Conservation (phyloP, 1,140 invertebrate species). For the Oryctes rhinoceros region DNA sequence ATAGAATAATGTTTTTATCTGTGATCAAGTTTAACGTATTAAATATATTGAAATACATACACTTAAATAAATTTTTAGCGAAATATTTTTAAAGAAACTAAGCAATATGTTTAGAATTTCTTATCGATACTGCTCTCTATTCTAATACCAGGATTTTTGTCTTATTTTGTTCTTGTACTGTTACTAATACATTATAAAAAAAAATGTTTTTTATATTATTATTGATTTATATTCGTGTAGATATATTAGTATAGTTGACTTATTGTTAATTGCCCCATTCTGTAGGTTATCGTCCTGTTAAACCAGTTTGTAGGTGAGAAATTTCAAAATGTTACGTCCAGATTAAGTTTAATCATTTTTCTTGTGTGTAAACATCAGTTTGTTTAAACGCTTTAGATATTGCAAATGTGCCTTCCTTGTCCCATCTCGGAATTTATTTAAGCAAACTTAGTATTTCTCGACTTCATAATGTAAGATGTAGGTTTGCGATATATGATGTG, state of each 20-base stretch:
- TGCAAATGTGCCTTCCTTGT: no score
- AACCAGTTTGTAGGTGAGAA: no score
- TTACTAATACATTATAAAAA: neutral
- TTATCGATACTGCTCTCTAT: neutral
- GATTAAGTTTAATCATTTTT: no score
- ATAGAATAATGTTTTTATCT: slow-evolving; percentile 11
- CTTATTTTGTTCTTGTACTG: neutral
- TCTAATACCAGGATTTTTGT: neutral
- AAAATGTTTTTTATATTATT: neutral
- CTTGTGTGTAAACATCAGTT: no score
- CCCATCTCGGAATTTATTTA: no score
- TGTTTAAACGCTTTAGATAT: no score
- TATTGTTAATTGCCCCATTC: neutral
- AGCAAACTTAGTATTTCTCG: no score
- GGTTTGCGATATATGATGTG: no score
- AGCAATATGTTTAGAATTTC: neutral
- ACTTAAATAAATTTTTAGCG: neutral
- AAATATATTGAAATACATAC: neutral
- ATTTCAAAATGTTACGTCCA: no score
- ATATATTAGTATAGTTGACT: neutral
- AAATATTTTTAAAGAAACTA: neutral
- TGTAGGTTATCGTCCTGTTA: no score
- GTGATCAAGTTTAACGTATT: slow-evolving; percentile 26
- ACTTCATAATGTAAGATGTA: no score
- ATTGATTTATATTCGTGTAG: neutral